These are phyloP conservation scores for Rhabditoides inermis DNA, from an alignment of 2,888 invertebrate genomes.

Conservation along the genomic window DNA sequence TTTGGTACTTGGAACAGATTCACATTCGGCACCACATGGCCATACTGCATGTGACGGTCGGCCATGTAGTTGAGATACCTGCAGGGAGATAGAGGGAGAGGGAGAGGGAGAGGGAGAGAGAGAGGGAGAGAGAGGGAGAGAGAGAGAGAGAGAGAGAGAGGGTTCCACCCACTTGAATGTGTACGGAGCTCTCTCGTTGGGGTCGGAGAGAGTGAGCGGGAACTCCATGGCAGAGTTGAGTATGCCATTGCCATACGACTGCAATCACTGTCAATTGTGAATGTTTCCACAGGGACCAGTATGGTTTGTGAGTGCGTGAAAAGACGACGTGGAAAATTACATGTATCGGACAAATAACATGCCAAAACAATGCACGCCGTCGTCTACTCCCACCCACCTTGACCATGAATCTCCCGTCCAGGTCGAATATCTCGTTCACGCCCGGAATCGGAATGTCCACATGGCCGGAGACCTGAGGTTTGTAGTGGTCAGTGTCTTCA, in stretches of 20 bases:
- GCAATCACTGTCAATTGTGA: no score
- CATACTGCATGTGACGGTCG: slow-evolving; percentile 38
- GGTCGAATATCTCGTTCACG: slow-evolving; percentile 19
- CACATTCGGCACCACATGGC: slow-evolving; percentile 33
- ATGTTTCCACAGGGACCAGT: no score
- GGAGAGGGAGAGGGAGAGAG: no score
- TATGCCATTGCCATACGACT: slow-evolving; percentile 44
- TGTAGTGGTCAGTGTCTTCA: no score
- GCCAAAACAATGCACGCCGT: no score
- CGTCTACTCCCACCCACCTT: no score
- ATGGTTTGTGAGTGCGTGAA: no score
- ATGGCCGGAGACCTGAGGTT: slow-evolving; percentile 12
- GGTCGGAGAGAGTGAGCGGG: slow-evolving; percentile 38
- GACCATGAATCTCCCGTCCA: slow-evolving; percentile 15
- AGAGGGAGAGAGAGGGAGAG: no score
- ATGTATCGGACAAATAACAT: no score
- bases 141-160: no score
- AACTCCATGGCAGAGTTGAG: slow-evolving; percentile 41
- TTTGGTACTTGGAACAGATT: slow-evolving; percentile 25
- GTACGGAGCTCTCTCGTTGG: slow-evolving; percentile 40
- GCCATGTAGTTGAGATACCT: slow-evolving; percentile 44
- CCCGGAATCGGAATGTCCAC: slow-evolving; percentile 14
- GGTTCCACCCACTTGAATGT: slow-evolving; percentile 24
- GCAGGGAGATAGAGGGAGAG: no score
- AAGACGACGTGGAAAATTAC: no score